These are phyloP conservation scores for Rhogogaster chlorosoma DNA, from an alignment of 2,888 invertebrate genomes.

Conservation along the genomic window DNA sequence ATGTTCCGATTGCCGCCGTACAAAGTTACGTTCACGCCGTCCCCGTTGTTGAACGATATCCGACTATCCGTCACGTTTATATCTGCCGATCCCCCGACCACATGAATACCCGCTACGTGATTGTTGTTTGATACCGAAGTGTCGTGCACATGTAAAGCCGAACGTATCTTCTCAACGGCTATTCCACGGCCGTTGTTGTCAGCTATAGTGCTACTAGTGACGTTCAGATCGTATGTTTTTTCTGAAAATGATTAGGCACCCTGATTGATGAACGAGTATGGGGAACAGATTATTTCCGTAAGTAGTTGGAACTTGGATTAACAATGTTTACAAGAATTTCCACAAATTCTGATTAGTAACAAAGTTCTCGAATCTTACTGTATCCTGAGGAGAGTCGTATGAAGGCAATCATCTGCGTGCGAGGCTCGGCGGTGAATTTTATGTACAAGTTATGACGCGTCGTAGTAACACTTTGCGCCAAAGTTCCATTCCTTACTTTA, in stretches of 20 bases:
- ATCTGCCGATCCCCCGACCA: conserved; percentile 95
- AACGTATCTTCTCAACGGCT: conserved; percentile 93
- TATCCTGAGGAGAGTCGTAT: conserved; percentile 89
- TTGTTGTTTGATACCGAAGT: conserved; percentile 92
- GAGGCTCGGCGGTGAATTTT: conserved; percentile 87
- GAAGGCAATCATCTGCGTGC: conserved; percentile 87
- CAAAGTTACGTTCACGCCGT: conserved; percentile 97
- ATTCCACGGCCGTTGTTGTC: conserved; percentile 98
- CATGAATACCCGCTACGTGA: conserved; percentile 94
- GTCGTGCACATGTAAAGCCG: conserved; percentile 91
- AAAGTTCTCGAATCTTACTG: conserved; percentile 77
- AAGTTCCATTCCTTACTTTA: conserved; percentile 89
- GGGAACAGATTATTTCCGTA: not conserved
- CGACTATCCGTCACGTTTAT: conserved; percentile 95
- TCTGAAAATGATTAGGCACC: conserved; percentile 68
- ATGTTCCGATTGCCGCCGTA: conserved; percentile 96
- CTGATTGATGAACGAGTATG: not conserved
- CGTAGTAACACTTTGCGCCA: conserved; percentile 93
- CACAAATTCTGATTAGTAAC: not conserved
- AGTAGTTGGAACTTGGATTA: not conserved
- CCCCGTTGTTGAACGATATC: conserved; percentile 94
- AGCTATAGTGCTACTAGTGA: conserved; percentile 90
- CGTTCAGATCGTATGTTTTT: conserved; percentile 91
- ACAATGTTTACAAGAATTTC: not conserved
- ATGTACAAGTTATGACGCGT: conserved; percentile 90